phyloP scores from a whole-genome alignment of 1,140 invertebrate genomes.

The Nephotettix cincticeps region DNA sequence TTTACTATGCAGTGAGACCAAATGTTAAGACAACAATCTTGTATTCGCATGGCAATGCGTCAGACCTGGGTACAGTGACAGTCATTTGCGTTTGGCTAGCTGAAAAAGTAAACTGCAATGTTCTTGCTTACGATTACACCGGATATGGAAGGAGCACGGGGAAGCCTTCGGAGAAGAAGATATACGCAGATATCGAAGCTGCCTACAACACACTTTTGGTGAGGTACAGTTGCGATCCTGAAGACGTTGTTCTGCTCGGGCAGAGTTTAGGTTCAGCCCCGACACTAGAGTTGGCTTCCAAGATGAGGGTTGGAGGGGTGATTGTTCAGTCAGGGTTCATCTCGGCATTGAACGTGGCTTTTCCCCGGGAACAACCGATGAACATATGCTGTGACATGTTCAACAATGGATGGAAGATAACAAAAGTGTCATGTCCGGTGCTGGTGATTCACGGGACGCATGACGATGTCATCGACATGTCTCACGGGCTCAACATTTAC shows the following conservation, averaged over 20 bases:
- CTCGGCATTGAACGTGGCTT: constrained; percentile 30
- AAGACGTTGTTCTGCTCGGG: constrained; percentile 73
- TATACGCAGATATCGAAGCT: constrained; percentile 73
- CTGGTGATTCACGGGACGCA: constrained; percentile 77
- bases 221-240: constrained; percentile 61
- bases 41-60: constrained; percentile 72
- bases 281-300: constrained; percentile 64
- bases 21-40: constrained; percentile 65
- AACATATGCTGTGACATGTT: constrained; percentile 29
- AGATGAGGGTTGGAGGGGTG: constrained; percentile 66
- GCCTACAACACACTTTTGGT: constrained; percentile 60
- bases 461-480: constrained; percentile 73
- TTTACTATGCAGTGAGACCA: constrained; percentile 60
- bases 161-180: constrained; percentile 72
- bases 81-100: constrained; percentile 69
- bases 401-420: constrained; percentile 60
- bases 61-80: constrained; percentile 68
- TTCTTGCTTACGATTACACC: constrained; percentile 76
- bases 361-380: constrained; percentile 18
- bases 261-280: constrained; percentile 69
- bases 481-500: constrained; percentile 68
- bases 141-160: constrained; percentile 62
- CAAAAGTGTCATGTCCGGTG: constrained; percentile 67
- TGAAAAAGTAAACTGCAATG: constrained; percentile 67
- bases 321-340: constrained; percentile 51